These are phyloP conservation scores for Rhabdornis inornatus DNA, from an alignment of 2,113 vertebrate genomes.

Conservation along the genomic window DNA sequence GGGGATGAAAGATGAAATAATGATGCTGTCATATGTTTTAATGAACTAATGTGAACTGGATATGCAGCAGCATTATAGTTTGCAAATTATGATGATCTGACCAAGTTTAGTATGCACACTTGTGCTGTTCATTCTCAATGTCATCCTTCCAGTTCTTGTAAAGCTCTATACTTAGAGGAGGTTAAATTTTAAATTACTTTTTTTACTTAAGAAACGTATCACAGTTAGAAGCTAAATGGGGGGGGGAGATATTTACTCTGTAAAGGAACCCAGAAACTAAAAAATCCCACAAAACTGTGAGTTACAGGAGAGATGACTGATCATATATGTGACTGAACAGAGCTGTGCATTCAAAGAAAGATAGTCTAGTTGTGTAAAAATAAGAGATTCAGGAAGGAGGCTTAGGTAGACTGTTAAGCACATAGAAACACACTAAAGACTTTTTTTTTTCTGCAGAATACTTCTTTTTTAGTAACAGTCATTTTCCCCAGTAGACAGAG, in stretches of 20 bases:
- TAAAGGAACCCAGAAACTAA: background rate
- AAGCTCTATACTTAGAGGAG: background rate
- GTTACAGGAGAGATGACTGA: background rate
- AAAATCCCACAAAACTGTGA: background rate
- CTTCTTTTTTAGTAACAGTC: background rate
- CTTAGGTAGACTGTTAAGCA: background rate
- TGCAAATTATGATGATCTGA: background rate
- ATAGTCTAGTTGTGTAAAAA: background rate
- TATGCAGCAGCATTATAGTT: background rate
- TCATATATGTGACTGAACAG: background rate
- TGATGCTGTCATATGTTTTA: background rate
- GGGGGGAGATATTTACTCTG: background rate
- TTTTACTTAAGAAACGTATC: background rate
- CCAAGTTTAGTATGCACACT: background rate
- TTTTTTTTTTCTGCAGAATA: background rate
- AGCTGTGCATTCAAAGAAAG: background rate
- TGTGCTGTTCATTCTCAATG: background rate
- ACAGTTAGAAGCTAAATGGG: background rate
- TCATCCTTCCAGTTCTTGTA: background rate
- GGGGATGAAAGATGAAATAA: conserved; percentile 1
- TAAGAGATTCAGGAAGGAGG: background rate
- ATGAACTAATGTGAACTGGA: background rate
- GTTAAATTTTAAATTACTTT: background rate
- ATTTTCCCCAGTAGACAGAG: background rate
- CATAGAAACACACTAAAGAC: background rate